These are phyloP conservation scores for Elymnias hypermnestra DNA, from an alignment of 1,140 invertebrate genomes.

Conservation along the genomic window DNA sequence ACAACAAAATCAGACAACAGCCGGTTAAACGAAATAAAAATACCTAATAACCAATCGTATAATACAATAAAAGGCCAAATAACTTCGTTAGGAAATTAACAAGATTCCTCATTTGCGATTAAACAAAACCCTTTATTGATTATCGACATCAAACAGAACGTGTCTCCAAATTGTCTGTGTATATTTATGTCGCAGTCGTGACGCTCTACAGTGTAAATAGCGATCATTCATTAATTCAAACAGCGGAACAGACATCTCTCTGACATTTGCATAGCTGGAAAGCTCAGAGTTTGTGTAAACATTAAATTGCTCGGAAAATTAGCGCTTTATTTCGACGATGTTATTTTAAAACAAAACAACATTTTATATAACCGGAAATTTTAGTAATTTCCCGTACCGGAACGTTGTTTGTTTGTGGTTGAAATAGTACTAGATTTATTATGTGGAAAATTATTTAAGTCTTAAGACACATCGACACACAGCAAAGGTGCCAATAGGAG, in stretches of 20 bases:
- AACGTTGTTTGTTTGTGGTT: too few relatives aligned
- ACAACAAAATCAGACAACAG: too few relatives aligned
- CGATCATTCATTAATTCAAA: constrained; percentile 19
- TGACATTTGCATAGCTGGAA: constrained; percentile 6
- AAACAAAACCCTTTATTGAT: constrained; percentile 1
- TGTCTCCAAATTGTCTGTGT: constrained; percentile 10
- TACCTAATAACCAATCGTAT: background rate
- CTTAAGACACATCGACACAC: too few relatives aligned
- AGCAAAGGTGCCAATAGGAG: too few relatives aligned
- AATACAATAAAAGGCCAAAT: background rate
- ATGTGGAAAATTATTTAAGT: too few relatives aligned
- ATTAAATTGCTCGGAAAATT: background rate
- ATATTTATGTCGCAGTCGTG: constrained; percentile 8
- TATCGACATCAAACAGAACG: constrained; percentile 8
- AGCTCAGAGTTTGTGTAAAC: background rate
- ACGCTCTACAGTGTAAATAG: constrained; percentile 11
- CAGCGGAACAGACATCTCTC: constrained; percentile 3
- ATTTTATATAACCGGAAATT: background rate
- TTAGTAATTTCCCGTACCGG: too few relatives aligned
- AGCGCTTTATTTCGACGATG: background rate
- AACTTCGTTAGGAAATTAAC: background rate
- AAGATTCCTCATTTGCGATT: background rate
- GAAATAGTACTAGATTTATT: too few relatives aligned
- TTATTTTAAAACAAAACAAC: background rate
- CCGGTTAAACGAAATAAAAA: too few relatives aligned